A percentile compares a stretch with the other conserved stretches of the same genome.
Conservation (phyloP, 2,113 vertebrate genomes). For the Theristicus caerulescens region DNA sequence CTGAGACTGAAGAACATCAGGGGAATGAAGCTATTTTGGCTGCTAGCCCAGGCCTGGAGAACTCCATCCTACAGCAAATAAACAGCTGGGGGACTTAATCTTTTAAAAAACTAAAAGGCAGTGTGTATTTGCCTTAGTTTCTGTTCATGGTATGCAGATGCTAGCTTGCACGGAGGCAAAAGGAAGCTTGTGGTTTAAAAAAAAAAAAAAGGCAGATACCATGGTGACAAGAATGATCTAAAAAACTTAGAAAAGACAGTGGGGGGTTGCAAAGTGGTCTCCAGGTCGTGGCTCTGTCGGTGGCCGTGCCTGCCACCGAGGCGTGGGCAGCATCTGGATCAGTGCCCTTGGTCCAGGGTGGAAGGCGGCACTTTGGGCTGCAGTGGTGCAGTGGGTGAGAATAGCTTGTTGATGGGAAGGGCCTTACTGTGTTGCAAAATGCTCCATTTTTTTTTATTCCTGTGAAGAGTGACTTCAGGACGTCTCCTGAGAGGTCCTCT, state of each 20-base stretch:
- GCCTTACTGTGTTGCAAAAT: not conserved
- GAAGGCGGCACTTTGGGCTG: not conserved
- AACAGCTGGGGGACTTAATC: not conserved
- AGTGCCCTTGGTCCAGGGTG: not conserved
- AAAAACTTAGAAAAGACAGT: not conserved
- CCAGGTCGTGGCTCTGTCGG: fast-evolving
- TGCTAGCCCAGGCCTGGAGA: not conserved
- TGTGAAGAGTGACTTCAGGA: not conserved
- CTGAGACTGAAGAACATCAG: not conserved
- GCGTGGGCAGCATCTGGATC: not conserved
- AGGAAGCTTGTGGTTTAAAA: not conserved
- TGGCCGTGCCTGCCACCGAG: not conserved
- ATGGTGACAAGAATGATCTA: not conserved
- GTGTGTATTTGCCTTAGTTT: not conserved
- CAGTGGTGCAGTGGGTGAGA: not conserved
- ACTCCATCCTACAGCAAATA: not conserved
- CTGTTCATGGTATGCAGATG: not conserved
- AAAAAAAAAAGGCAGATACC: not conserved
- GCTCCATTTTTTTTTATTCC: not conserved
- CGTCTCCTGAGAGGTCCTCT: not conserved
- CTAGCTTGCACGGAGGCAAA: not conserved
- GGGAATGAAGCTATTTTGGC: constrained; percentile 4
- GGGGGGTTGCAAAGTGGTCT: not conserved
- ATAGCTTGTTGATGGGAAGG: not conserved
- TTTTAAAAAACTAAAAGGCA: not conserved